phyloP scores from a whole-genome alignment of 2,113 vertebrate species.

The Cervus canadensis region DNA sequence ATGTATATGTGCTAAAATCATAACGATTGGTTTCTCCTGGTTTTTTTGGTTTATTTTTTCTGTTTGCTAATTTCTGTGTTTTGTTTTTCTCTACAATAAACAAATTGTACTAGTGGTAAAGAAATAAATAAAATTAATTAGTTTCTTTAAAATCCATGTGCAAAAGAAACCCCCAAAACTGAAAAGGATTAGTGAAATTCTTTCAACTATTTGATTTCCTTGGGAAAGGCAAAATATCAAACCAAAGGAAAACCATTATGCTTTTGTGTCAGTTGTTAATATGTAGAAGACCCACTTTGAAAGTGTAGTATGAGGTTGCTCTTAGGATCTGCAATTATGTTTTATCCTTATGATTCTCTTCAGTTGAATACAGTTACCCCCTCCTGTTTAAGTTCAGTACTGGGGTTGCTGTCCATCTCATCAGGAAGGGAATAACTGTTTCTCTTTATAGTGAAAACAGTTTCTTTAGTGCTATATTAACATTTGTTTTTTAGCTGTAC shows the following conservation, averaged over 20 bases:
- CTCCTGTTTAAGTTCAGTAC: not conserved
- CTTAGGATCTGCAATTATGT: not conserved
- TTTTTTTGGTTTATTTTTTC: not conserved
- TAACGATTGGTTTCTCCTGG: not conserved
- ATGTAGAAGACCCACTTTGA: not conserved
- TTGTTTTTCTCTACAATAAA: slow-evolving; percentile 10
- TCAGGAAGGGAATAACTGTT: not conserved
- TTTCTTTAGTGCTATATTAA: not conserved
- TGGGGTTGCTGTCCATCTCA: not conserved
- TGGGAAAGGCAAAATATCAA: not conserved
- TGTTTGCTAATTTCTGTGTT: not conserved
- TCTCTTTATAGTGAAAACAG: not conserved
- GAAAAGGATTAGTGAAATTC: not conserved
- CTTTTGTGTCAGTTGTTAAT: not conserved
- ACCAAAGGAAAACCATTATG: not conserved
- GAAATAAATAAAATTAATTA: not conserved
- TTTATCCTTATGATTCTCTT: not conserved
- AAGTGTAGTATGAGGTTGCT: not conserved
- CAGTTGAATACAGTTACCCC: not conserved
- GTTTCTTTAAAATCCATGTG: not conserved
- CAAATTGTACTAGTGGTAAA: not conserved
- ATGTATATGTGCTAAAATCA: not conserved
- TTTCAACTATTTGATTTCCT: not conserved
- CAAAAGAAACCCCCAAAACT: not conserved
- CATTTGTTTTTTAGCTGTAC: not conserved